A percentile compares a stretch with the other conserved stretches of the same genome.
Evolutionary conservation across 2,113 vertebrate genomes (phyloP).

Genomic region (Lophotis ruficrista): DNA sequence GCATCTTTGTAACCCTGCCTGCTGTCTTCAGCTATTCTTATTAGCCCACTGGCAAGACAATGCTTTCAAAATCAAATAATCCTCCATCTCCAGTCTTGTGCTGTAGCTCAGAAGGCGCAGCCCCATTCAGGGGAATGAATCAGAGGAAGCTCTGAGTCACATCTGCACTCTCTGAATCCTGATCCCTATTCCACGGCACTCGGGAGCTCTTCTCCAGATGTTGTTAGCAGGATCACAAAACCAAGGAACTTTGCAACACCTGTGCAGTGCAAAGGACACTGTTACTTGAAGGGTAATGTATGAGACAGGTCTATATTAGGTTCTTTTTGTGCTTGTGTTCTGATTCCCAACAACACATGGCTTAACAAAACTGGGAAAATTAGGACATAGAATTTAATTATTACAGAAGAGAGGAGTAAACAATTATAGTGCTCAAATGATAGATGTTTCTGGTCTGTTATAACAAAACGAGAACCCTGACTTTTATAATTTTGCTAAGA

Average conservation of each 20-base stretch:
- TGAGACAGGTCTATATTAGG: background rate
- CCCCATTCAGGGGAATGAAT: background rate
- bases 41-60: background rate
- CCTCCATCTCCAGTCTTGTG: background rate
- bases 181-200: background rate
- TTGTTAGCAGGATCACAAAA: background rate
- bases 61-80: conserved; percentile 12
- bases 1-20: background rate
- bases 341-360: background rate
- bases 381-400: background rate
- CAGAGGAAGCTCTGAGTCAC: background rate
- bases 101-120: background rate
- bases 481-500: background rate
- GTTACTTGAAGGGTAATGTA: background rate
- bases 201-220: background rate
- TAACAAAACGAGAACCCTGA: background rate
- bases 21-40: background rate
- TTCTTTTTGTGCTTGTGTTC: background rate
- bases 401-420: background rate
- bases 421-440: background rate
- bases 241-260: background rate
- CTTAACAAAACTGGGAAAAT: background rate
- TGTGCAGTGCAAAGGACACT: background rate
- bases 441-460: background rate
- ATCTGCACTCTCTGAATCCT: background rate